These are phyloP conservation scores for Hirundichthys speculiger DNA, from an alignment of 2,113 vertebrate genomes.

Conservation along the genomic window DNA sequence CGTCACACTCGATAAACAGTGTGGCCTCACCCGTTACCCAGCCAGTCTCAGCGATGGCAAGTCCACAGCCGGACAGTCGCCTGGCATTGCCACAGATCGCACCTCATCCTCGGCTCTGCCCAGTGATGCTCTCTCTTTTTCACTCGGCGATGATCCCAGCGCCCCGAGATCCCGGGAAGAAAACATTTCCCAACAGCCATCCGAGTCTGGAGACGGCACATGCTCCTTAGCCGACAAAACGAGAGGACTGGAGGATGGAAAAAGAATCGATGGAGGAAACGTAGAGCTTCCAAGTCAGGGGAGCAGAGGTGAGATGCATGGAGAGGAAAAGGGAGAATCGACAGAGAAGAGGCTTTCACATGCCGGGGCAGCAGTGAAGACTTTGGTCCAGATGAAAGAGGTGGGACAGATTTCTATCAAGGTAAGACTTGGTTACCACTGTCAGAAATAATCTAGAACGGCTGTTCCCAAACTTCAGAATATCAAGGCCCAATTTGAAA, in stretches of 20 bases:
- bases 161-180: neutral
- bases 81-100: slow-evolving; percentile 2
- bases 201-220: neutral
- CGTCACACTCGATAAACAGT: neutral
- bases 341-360: neutral
- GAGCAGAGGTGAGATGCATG: neutral
- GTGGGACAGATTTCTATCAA: slow-evolving; percentile 53
- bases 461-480: too few relatives aligned
- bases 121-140: neutral
- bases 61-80: neutral
- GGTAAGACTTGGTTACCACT: slow-evolving; percentile 25
- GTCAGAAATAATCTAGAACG: neutral
- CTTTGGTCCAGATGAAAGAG: slow-evolving; percentile 26
- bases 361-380: slow-evolving; percentile 15
- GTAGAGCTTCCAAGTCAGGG: neutral
- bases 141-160: neutral
- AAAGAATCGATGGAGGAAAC: neutral
- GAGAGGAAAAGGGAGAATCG: neutral
- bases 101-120: neutral
- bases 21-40: neutral
- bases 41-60: slow-evolving; percentile 26
- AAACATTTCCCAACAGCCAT: neutral
- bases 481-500: too few relatives aligned
- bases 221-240: rapidly evolving
- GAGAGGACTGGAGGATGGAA: neutral